Evolutionary conservation across 1,140 invertebrate species (phyloP), one percentile per base, ranked within the genome.

Genomic region (Megalonaias nervosa): DNA sequence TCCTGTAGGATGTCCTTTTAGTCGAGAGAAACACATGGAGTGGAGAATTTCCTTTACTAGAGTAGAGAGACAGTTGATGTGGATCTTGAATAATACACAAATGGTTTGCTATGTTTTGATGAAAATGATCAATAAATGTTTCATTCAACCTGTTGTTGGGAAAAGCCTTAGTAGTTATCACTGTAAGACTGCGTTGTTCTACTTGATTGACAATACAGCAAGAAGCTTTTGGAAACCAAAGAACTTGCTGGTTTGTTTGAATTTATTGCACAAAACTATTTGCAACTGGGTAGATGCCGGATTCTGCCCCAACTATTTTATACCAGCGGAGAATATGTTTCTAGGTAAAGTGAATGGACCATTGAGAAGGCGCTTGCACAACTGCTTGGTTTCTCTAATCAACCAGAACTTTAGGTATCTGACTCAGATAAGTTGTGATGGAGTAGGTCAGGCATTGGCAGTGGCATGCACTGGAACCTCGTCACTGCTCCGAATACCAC

Each of bases 1-100:
- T 23, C 67, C 67, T 21, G 64, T 61, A 6, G 74, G 74, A 14
- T 68, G 70, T 56, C n/a, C 23, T 60, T n/a, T 14, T 13, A 60
- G 66, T 23, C 23, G 4, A 23, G 59, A 70, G 57, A 62, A 70
- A 60, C 14, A 70, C n/a, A 17, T 70, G 21, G 58, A 76, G 60
- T 76, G 74, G 74, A 21, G 74, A 55, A 55, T 76, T n/a, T 76
- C 74, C 11, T 76, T 70, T 26, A 70, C 74, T n/a, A 56, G 69
- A 19, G 67, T 70, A 26, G 74, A 76, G 56, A 23, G 74, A 21
- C 23, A 76, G 23, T 26, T 76, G 12, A 70, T 76, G 74, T 55
- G 69, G 19, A 70, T 55, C 48, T 48, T 76, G 15, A 76, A 70
- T 57, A 5, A 14, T 19, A 60, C 67, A 12, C 74, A 76, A 58